These are phyloP conservation scores for Stichodactyla mertensii DNA, from an alignment of 64 coral and sea anemone genomes.

Conservation along the genomic window DNA sequence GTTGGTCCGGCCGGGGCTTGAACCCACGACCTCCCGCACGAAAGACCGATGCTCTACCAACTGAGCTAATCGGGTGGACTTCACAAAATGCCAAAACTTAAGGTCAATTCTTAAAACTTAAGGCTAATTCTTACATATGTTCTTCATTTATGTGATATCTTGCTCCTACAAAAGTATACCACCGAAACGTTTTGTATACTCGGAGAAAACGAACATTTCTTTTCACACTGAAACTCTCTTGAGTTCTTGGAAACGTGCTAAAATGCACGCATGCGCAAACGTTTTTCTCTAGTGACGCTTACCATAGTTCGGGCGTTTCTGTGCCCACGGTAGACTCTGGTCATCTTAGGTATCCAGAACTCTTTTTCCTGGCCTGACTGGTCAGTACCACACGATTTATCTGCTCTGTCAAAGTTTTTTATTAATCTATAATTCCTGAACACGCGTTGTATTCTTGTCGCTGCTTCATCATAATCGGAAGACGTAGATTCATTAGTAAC, in stretches of 20 bases:
- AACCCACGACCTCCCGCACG: too few relatives aligned
- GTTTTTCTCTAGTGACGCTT: neutral
- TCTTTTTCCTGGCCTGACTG: conserved; percentile 1
- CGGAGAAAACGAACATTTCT: neutral
- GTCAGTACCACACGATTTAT: neutral
- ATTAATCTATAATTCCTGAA: conserved; percentile 58
- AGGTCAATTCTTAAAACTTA: too few relatives aligned
- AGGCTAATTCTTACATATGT: too few relatives aligned
- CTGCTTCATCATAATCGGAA: conserved; percentile 29
- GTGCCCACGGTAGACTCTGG: conserved; percentile 77
- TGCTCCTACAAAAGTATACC: too few relatives aligned
- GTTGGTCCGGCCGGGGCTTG: too few relatives aligned
- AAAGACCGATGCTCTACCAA: too few relatives aligned
- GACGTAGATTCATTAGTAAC: neutral
- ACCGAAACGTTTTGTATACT: too few relatives aligned
- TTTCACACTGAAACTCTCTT: neutral
- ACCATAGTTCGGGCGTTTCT: conserved; percentile 96
- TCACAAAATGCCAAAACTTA: too few relatives aligned
- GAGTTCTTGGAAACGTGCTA: too few relatives aligned
- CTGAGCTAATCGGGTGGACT: too few relatives aligned
- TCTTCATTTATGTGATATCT: too few relatives aligned
- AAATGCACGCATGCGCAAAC: too few relatives aligned
- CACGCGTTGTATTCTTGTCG: conserved; percentile 80
- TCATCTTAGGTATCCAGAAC: conserved; percentile 86
- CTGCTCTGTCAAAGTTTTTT: neutral